Evolutionary conservation across 2,888 invertebrate genomes (phyloP), one percentile per base, ranked within the genome.

Genomic region (Sabatieria punctata): DNA sequence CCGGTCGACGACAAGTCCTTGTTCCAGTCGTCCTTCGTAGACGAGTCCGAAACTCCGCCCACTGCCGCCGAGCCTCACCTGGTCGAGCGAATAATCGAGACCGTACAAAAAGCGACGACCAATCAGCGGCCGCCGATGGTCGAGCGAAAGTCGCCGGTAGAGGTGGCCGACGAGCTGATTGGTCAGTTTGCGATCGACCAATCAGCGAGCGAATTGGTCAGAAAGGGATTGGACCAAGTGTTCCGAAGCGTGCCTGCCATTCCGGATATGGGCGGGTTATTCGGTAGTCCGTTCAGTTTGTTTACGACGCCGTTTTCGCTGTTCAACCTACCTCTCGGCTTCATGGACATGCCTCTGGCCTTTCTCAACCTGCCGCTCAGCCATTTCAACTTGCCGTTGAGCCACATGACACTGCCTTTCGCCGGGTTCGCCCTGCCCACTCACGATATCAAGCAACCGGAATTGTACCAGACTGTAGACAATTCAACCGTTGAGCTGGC

Each of bases 361-460:
- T 48, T 48, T 40, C 22, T 18, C 19, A 48, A 48, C 23, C 40
- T 48, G 19, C 48, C 48, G n/a, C 25, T 44, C 26, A 44, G 43
- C 30, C 48, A 48, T 36, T 48, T 48, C 41, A 45, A 44, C 18
- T 41, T 48, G 36, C 48, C 48, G n/a, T 24, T 48, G 13, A 15
- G 33, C 15, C 48, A 48, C 21, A 6, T 48, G 27, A 22, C 38
- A 6, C 15, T 41, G 48, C 48, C 48, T 22, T 48, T 48, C 41
- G 27, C 27, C 2, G 48, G 40, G 13, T 37, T 45, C 8, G 45
- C 43, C 18, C 27, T 45, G n/a, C 45, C 48, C 21, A 25, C 26
- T 15, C 6, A 33, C 23, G 48, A 48, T 23, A 45, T 48, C 18
- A 27, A 13, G 2, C 15, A 6, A 24, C 39, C 48, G 19, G 39